Conservation (phyloP, 2,888 invertebrate genomes). For the Julus scanicus region DNA sequence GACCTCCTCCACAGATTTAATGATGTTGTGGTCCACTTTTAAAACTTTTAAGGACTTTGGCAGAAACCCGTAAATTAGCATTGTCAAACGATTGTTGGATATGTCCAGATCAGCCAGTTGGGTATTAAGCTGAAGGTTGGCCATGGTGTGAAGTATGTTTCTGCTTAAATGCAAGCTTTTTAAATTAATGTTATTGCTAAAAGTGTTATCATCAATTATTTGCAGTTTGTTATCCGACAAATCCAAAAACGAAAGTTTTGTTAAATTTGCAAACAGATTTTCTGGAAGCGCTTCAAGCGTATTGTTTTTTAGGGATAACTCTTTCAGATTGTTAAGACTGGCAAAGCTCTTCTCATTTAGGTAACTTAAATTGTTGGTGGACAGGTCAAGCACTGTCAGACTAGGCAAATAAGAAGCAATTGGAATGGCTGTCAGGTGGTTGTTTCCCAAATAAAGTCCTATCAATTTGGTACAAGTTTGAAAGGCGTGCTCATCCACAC, state of each 20-base stretch:
- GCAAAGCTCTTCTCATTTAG: not conserved
- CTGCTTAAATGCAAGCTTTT: not conserved
- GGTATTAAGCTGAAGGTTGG: slow-evolving; percentile 23
- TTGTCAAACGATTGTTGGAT: slow-evolving; percentile 50
- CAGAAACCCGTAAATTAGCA: not conserved
- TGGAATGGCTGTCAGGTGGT: slow-evolving; percentile 21
- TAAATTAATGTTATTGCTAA: not conserved
- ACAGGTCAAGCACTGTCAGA: slow-evolving; percentile 46
- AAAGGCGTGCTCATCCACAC: slow-evolving; percentile 16
- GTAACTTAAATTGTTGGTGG: not conserved
- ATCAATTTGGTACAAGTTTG: not conserved
- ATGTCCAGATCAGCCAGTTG: slow-evolving; percentile 38
- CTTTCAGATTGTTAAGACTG: not conserved
- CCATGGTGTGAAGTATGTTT: not conserved
- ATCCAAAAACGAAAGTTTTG: slow-evolving; percentile 7
- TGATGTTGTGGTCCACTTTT: not conserved
- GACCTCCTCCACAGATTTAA: slow-evolving; percentile 7
- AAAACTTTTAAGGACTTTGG: slow-evolving; percentile 37
- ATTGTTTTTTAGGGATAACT: not conserved
- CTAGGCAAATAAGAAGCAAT: not conserved
- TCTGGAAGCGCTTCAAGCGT: not conserved
- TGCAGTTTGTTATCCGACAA: slow-evolving; percentile 18
- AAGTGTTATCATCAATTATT: not conserved
- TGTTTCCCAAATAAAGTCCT: not conserved
- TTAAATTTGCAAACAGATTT: slow-evolving; percentile 28